These are phyloP conservation scores for Xanthia togata DNA, from an alignment of 2,888 invertebrate genomes.

Conservation along the genomic window DNA sequence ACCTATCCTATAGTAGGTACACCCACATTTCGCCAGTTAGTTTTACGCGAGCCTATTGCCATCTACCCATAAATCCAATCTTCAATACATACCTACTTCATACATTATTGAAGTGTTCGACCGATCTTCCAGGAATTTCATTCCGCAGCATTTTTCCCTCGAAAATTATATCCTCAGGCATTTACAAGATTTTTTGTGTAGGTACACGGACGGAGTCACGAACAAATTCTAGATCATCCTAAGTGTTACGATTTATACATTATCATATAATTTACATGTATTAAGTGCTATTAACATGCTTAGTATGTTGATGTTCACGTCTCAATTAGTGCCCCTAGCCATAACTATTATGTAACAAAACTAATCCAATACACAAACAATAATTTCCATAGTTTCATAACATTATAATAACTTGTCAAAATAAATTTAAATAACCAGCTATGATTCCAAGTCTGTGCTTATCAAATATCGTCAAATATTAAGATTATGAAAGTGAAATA, in stretches of 20 bases:
- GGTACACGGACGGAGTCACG: background rate
- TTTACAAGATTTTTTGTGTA: background rate
- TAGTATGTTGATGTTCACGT: slow-evolving; percentile 9
- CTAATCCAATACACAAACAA: slow-evolving; percentile 30
- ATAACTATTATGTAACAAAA: slow-evolving; percentile 40
- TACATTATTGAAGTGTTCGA: background rate
- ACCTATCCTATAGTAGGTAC: no score
- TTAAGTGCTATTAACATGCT: slow-evolving; percentile 15
- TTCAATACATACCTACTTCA: no score
- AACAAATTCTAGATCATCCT: slow-evolving; percentile 11
- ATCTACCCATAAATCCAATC: no score
- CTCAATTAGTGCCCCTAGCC: slow-evolving; percentile 48
- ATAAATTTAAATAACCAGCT: slow-evolving; percentile 47
- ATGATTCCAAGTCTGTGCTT: slow-evolving; percentile 10
- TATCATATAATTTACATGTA: slow-evolving; percentile 48
- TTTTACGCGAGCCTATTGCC: no score
- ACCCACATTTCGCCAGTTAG: no score
- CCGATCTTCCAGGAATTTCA: slow-evolving; percentile 5
- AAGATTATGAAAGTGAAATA: slow-evolving; percentile 57
- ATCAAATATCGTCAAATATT: slow-evolving; percentile 35
- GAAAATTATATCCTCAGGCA: background rate
- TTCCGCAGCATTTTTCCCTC: no score
- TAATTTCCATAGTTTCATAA: slow-evolving; percentile 56
- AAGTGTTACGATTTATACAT: slow-evolving; percentile 38
- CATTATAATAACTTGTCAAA: slow-evolving; percentile 22